Percentiles rank a stretch among this genome's conserved stretches.
These are phyloP conservation scores for Athene cunicularia DNA, from an alignment of 2,113 vertebrate genomes.

Conservation along the genomic window DNA sequence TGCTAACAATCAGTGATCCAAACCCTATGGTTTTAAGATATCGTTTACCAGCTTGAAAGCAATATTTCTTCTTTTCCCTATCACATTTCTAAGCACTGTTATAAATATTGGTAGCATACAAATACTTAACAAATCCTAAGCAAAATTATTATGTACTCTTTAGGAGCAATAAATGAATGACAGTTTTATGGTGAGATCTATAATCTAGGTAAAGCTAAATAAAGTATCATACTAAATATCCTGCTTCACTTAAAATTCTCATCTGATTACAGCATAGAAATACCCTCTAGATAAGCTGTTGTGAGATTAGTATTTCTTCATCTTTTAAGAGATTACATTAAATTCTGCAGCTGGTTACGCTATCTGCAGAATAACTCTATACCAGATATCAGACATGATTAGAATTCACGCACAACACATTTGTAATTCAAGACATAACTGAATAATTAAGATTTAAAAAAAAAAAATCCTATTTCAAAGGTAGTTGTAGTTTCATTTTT, in stretches of 20 bases:
- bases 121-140: neutral
- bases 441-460: neutral
- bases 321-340: neutral
- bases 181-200: neutral
- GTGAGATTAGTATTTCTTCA: neutral
- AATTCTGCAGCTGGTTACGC: neutral
- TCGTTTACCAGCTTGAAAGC: neutral
- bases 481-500: neutral
- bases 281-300: neutral
- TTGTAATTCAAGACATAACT: neutral
- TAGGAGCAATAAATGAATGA: neutral
- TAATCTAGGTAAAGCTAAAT: neutral
- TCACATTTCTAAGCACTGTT: neutral
- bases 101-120: neutral
- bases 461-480: neutral
- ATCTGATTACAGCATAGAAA: neutral
- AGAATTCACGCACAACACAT: neutral
- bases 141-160: neutral
- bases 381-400: neutral
- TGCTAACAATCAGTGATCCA: neutral
- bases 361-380: neutral
- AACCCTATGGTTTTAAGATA: neutral
- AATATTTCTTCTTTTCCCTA: neutral
- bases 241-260: neutral
- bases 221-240: neutral